Percentiles rank a stretch among this genome's conserved stretches.
Conservation (phyloP, 2,888 invertebrate genomes). For the Cheilosia grossa region DNA sequence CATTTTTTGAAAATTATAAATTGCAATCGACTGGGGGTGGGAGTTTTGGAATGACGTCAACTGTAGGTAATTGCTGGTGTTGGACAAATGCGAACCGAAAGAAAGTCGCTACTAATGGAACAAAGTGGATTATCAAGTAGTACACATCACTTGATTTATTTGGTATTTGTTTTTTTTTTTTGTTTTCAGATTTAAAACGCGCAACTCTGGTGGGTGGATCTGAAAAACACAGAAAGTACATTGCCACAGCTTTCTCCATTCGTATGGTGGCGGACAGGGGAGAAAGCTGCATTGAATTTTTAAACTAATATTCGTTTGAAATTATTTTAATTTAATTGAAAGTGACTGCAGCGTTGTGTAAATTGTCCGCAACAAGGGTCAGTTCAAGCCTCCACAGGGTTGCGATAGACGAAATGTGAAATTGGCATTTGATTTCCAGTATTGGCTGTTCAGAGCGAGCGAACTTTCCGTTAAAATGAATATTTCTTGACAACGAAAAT, state of each 20-base stretch:
- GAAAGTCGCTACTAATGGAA: neutral
- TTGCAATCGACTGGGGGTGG: slow-evolving; percentile 27
- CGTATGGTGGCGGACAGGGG: neutral
- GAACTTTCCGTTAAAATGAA: too few relatives aligned
- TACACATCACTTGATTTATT: neutral
- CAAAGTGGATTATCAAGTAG: neutral
- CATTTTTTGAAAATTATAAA: slow-evolving; percentile 14
- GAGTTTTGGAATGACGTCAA: slow-evolving; percentile 27
- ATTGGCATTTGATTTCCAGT: too few relatives aligned
- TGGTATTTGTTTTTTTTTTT: neutral
- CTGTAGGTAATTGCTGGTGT: neutral
- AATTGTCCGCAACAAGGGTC: too few relatives aligned
- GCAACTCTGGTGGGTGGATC: neutral
- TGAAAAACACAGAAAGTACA: neutral
- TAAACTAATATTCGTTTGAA: neutral
- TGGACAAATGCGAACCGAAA: neutral
- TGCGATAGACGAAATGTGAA: too few relatives aligned
- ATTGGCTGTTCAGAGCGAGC: too few relatives aligned
- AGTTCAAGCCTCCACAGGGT: too few relatives aligned
- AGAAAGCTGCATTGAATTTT: neutral
- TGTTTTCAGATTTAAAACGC: neutral
- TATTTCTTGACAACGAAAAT: too few relatives aligned
- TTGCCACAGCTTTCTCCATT: neutral
- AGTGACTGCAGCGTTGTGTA: too few relatives aligned
- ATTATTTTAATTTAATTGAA: too few relatives aligned